Evolutionary conservation across 1,140 invertebrate species (phyloP).

Genomic region (Drosophila varians): DNA sequence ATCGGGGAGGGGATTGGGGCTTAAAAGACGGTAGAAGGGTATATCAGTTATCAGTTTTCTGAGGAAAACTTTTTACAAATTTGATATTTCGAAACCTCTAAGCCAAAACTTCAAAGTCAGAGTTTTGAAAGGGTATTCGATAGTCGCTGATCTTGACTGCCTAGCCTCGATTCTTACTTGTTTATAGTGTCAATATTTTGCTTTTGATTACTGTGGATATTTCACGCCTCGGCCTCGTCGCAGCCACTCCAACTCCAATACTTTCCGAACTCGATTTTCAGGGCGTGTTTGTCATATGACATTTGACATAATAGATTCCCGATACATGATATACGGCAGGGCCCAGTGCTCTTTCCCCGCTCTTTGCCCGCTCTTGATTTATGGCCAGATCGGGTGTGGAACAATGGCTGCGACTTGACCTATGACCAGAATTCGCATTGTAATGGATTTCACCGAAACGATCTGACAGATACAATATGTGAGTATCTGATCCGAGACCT

Average conservation of each 20-base stretch:
- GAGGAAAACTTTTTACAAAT: no score
- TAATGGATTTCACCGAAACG: slow-evolving; percentile 37
- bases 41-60: background rate
- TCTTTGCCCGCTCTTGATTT: slow-evolving; percentile 40
- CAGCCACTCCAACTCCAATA: slow-evolving; percentile 12
- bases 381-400: slow-evolving; percentile 39
- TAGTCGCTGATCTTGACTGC: background rate
- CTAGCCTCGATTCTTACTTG: slow-evolving; percentile 15
- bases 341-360: background rate
- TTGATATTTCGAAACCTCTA: no score
- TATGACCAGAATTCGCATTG: slow-evolving; percentile 51
- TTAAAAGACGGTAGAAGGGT: slow-evolving; percentile 1
- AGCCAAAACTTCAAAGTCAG: no score
- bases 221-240: slow-evolving; percentile 64
- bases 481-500: background rate
- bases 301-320: slow-evolving; percentile 61
- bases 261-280: slow-evolving; percentile 24
- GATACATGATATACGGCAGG: slow-evolving; percentile 34
- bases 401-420: slow-evolving; percentile 39
- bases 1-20: background rate
- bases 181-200: slow-evolving; percentile 69
- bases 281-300: slow-evolving; percentile 55
- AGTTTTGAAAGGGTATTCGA: no score
- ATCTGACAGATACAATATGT: slow-evolving; percentile 3
- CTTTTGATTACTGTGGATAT: slow-evolving; percentile 69